phyloP scores from a whole-genome alignment of 2,113 vertebrate genomes.

The Arenaria interpres region DNA sequence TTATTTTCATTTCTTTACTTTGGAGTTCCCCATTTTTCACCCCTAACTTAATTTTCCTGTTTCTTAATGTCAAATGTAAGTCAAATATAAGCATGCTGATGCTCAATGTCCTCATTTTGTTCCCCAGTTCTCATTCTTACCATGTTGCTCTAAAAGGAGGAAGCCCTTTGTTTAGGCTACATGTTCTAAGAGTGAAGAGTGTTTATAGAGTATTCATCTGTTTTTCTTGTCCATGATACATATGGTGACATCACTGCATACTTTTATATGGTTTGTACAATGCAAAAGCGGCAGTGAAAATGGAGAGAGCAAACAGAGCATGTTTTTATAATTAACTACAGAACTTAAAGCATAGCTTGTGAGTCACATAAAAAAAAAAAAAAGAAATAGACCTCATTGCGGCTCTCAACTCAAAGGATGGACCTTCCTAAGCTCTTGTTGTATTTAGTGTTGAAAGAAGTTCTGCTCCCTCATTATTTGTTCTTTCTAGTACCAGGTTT shows the following conservation, averaged over 20 bases:
- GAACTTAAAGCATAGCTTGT: neutral
- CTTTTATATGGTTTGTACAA: conserved; percentile 64
- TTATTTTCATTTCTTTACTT: neutral
- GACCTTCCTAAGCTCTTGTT: neutral
- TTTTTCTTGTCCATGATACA: conserved; percentile 65
- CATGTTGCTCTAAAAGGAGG: conserved; percentile 60
- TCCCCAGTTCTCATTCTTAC: conserved; percentile 61
- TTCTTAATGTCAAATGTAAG: conserved; percentile 52
- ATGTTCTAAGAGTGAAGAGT: conserved; percentile 61
- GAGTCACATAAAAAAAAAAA: neutral
- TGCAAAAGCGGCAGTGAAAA: conserved; percentile 50
- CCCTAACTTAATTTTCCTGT: conserved; percentile 4
- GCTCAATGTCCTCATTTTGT: conserved; percentile 19
- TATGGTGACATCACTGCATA: conserved; percentile 71
- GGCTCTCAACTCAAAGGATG: neutral
- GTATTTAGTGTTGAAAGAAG: neutral
- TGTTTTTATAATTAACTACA: conserved; percentile 71
- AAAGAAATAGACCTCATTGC: neutral
- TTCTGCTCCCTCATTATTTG: neutral
- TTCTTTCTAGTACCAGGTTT: neutral
- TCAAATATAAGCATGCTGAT: conserved; percentile 24
- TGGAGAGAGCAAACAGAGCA: conserved; percentile 36
- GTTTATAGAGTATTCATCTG: conserved; percentile 76
- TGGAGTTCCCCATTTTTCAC: neutral
- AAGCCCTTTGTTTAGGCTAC: conserved; percentile 78